These are phyloP conservation scores for Linyphia triangularis DNA, from an alignment of 2,888 invertebrate species.

Conservation along the genomic window DNA sequence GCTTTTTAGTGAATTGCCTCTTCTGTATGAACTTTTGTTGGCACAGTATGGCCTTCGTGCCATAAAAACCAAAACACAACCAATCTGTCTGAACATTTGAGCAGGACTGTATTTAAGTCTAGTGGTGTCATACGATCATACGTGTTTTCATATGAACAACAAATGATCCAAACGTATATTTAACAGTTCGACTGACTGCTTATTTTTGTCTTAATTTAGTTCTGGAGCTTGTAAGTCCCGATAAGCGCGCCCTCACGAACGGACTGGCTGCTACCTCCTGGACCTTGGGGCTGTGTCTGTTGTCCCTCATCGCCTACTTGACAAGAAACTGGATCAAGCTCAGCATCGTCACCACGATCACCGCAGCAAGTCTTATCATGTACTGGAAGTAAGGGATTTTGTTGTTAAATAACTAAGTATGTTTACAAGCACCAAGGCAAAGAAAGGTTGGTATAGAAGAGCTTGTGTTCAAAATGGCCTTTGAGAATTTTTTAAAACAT, in stretches of 20 bases:
- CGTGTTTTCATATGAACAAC: too few relatives aligned
- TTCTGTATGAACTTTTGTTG: too few relatives aligned
- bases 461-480: too few relatives aligned
- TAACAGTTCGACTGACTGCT: too few relatives aligned
- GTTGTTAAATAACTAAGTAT: neutral
- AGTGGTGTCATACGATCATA: too few relatives aligned
- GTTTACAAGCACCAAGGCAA: neutral
- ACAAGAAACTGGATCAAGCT: constrained; percentile 77
- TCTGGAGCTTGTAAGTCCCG: constrained; percentile 60
- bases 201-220: constrained; percentile 31
- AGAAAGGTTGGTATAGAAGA: too few relatives aligned
- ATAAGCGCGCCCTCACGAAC: constrained; percentile 81
- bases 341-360: constrained; percentile 76
- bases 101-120: too few relatives aligned
- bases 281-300: constrained; percentile 77
- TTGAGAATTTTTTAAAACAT: too few relatives aligned
- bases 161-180: too few relatives aligned
- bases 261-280: constrained; percentile 55
- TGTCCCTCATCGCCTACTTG: constrained; percentile 78
- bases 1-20: too few relatives aligned
- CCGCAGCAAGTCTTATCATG: neutral
- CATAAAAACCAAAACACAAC: neutral
- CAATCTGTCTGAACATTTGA: too few relatives aligned
- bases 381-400: constrained; percentile 32
- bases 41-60: too few relatives aligned